Evolutionary conservation across 2,888 invertebrate genomes (phyloP).

Genomic region (Sinodicranocentrus sp.): DNA sequence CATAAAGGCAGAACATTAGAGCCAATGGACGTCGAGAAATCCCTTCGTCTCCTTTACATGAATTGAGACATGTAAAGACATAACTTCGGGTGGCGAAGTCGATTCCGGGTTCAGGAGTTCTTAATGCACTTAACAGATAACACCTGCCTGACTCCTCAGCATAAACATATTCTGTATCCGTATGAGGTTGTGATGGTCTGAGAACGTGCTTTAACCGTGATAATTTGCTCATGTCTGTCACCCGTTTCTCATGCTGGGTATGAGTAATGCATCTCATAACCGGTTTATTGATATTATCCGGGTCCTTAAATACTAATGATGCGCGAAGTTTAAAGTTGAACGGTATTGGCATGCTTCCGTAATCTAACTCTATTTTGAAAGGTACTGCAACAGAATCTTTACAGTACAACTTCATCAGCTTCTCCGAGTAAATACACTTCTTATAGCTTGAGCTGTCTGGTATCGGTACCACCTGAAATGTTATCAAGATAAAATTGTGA

Average conservation of each 20-base stretch:
- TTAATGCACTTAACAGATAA: not conserved
- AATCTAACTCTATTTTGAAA: constrained; percentile 17
- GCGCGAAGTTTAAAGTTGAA: not conserved
- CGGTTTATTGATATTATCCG: constrained; percentile 1
- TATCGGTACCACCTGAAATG: not conserved
- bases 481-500: too few species aligned
- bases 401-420: constrained; percentile 14
- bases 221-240: not conserved
- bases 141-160: not conserved
- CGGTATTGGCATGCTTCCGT: not conserved
- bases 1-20: constrained; percentile 22
- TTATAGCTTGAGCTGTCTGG: not conserved
- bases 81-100: not conserved
- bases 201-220: not conserved
- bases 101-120: constrained; percentile 2
- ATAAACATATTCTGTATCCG: not conserved
- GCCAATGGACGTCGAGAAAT: not conserved
- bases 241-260: not conserved
- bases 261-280: not conserved
- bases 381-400: not conserved
- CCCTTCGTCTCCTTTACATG: not conserved
- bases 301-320: not conserved
- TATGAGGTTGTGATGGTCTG: not conserved
- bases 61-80: constrained; percentile 6
- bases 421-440: not conserved